Evolutionary conservation across 2,888 invertebrate genomes (phyloP), one percentile per base, ranked within the genome.

Genomic region (Physocephala rufipes): DNA sequence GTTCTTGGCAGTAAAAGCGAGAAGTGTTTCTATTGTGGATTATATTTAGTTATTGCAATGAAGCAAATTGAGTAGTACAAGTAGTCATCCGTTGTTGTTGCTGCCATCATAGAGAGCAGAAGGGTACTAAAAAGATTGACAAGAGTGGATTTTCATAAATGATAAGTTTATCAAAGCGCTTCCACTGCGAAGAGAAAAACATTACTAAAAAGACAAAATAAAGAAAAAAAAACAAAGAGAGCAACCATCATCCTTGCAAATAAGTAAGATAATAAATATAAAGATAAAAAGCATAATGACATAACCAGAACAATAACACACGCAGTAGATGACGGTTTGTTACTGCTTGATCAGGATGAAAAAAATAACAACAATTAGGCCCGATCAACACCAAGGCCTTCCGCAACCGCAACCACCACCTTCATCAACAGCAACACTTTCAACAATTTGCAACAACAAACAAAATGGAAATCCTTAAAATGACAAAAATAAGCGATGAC

Each of bases 401-500:
- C n/a, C n/a, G n/a, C n/a, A 4, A 36, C 36, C 36, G 9, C 9
- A 36, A 36, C 36, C 36, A 36, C 36, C 4, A 9, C 36, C 36
- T 7, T 36, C 21, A 53, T 21, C 61, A n/a, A 24, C 16, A 43
- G 24, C 26, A 26, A 47, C 47, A 51, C 12, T 15, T 9, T 21
- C 4, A 58, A 58, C 63, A 63, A 47, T 26, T n/a, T 26, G n/a
- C 13, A 47, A 63, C 16, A 51, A 24, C 4, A 49, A 19, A 36
- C 58, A 26, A 43, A 58, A 55, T 15, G 58, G 43, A 58, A 67
- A 67, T 58, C 45, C 45, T 58, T 26, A 5, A 24, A 63, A 24
- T 58, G 58, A 36, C 16, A 26, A 26, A 58, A 28, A 28, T 13
- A 58, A 63, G 30, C 28, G 45, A 47, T n/a, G 26, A 24, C 45